Base-by-base conservation (phyloP, 2,888 invertebrate genomes). In the Tupiocoris notatus region DNA sequence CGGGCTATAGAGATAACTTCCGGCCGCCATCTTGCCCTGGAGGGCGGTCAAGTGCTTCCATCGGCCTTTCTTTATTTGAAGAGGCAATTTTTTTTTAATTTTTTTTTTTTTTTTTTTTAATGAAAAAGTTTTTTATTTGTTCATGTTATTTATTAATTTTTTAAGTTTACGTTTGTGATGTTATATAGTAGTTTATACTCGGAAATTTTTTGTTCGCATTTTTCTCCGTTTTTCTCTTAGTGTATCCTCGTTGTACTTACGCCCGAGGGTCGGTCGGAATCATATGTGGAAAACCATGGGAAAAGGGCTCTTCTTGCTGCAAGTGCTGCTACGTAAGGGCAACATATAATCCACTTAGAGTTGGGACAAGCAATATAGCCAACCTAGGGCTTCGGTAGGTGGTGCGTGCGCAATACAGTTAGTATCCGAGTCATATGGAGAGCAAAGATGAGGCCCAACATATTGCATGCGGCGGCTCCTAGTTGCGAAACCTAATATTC, bases 281-380 rank as follows among this genome's bases (percentile, higher is more conserved):
- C 57, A 18, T 1, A 7, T 18, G 7, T 57, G 2, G 57, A n/a
- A 57, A 57, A 57, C 3, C 39, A 12, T 39, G 39, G 39, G 12
- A 39, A 39, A 39, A 39, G 39, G 12, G 39, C 39, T 12, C 39
- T n/a, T 39, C 39, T 7, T 39, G 39, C 39, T 12, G 39, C 39
- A 39, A 39, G 39, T 39, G 39, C 39, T 39, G 39, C 39, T 39
- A 39, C 39, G 39, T 39, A 57, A 54, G 74, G 64, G 21, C 18
- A 17, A 23, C 61, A 12, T 21, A 64, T 74, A 74, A 74, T 74
- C 74, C 74, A 74, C 74, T 74, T 74, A 74, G 74, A 63, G 22
- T 24, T 57, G 74, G 64, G 74, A 74, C 74, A 74, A 74, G 74
- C 74, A 74, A 74, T 74, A 74, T 74, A 74, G 56, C 64, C 59